Evolutionary conservation across 2,113 vertebrate species (phyloP).

Genomic region (Tapirus terrestris): DNA sequence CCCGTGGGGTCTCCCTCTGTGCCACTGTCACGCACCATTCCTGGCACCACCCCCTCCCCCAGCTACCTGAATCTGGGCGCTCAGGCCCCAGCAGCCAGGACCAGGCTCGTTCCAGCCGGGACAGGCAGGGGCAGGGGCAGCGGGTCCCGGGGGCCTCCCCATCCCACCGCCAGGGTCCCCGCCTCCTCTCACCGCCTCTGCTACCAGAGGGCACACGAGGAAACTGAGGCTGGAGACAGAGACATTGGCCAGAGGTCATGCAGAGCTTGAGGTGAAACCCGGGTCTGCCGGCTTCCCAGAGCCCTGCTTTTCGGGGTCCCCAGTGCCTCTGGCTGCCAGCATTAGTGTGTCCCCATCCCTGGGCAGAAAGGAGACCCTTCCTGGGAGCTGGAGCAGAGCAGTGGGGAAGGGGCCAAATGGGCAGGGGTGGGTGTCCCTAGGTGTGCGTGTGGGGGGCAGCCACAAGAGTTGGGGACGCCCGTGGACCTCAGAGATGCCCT

Average conservation of each 20-base stretch:
- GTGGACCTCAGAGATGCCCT: background rate
- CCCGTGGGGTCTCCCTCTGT: background rate
- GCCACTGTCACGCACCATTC: fast-evolving
- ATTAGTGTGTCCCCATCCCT: background rate
- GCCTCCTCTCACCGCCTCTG: background rate
- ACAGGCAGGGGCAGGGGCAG: background rate
- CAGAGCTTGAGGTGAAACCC: background rate
- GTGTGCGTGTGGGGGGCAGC: background rate
- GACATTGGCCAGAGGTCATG: fast-evolving
- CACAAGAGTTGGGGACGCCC: background rate
- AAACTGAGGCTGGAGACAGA: background rate
- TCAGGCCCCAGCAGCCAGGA: background rate
- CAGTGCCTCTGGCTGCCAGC: background rate
- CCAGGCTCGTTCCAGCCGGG: too few species aligned
- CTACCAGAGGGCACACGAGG: background rate
- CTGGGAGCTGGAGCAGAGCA: background rate
- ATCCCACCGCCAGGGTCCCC: fast-evolving
- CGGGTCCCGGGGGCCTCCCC: fast-evolving
- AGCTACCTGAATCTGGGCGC: background rate
- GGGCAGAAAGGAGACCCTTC: background rate
- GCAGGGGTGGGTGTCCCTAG: fast-evolving
- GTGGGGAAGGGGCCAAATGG: background rate
- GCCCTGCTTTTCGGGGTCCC: background rate
- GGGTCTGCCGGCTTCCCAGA: background rate
- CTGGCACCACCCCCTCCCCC: too few species aligned